Percentiles rank a stretch among this genome's conserved stretches.
These are phyloP conservation scores for Daktulosphaira vitifoliae DNA, from an alignment of 1,140 invertebrate species.

Conservation along the genomic window DNA sequence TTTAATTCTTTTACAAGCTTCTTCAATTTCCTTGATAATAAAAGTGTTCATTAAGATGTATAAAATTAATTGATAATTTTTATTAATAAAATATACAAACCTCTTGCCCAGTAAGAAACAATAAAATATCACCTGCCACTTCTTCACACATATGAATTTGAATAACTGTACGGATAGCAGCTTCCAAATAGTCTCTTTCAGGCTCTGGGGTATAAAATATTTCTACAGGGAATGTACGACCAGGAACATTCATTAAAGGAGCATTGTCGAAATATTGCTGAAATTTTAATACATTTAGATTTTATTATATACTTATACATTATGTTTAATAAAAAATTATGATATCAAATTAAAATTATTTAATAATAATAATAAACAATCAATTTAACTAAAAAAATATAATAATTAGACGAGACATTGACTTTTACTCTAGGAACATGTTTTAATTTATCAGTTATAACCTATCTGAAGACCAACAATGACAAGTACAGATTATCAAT, in stretches of 20 bases:
- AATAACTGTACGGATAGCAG: conserved; percentile 95
- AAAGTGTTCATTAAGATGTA: too few species aligned
- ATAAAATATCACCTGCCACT: conserved; percentile 80
- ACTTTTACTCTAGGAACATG: too few species aligned
- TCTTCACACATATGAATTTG: conserved; percentile 99
- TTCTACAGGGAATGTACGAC: conserved; percentile 91
- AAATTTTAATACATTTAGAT: too few species aligned
- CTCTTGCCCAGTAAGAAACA: conserved; percentile 91
- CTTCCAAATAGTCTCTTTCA: conserved; percentile 96
- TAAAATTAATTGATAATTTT: neutral
- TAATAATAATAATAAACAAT: too few species aligned
- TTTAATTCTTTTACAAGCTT: conserved; percentile 97
- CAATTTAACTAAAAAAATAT: too few species aligned
- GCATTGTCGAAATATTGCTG: conserved; percentile 97
- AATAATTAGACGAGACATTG: too few species aligned
- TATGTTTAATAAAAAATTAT: too few species aligned
- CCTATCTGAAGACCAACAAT: too few species aligned
- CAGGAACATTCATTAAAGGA: conserved; percentile 96
- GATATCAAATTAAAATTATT: neutral
- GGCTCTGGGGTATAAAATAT: conserved; percentile 99
- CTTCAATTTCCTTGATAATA: conserved; percentile 83
- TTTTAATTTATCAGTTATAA: too few species aligned
- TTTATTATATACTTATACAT: too few species aligned
- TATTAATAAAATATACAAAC: conserved; percentile 40
- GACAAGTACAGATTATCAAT: too few species aligned